Conservation (phyloP, 2,888 invertebrate genomes). For the Petrophora chlorosata region DNA sequence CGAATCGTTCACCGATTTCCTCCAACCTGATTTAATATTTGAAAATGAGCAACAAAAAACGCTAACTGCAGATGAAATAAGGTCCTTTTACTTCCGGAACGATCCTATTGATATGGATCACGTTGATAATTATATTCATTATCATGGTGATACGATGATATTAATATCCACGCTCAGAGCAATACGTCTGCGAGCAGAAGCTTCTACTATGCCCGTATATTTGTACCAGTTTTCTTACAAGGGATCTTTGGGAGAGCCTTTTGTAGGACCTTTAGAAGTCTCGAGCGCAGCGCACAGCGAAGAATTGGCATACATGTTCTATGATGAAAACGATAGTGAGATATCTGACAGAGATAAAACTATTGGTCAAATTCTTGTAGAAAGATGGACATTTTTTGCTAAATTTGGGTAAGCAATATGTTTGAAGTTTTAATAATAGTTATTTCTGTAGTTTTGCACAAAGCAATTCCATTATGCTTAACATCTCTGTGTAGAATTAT, state of each 20-base stretch:
- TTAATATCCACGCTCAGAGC: slow-evolving; percentile 67
- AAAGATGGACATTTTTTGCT: slow-evolving; percentile 75
- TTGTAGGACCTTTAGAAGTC: slow-evolving; percentile 54
- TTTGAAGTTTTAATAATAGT: no score
- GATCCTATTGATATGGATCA: slow-evolving; percentile 42
- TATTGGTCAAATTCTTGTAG: slow-evolving; percentile 60
- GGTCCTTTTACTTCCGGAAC: slow-evolving; percentile 55
- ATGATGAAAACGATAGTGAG: slow-evolving; percentile 35
- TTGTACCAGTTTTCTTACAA: slow-evolving; percentile 75
- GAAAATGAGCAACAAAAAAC: slow-evolving; percentile 45
- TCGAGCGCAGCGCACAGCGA: slow-evolving; percentile 65
- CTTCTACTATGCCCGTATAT: slow-evolving; percentile 49
- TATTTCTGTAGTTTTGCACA: no score
- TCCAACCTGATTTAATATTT: slow-evolving; percentile 67
- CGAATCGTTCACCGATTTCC: slow-evolving; percentile 57
- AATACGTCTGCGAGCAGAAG: slow-evolving; percentile 50
- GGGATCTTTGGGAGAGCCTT: slow-evolving; percentile 57
- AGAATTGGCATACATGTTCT: slow-evolving; percentile 69
- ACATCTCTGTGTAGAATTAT: no score
- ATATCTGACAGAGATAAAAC: slow-evolving; percentile 46
- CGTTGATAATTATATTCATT: slow-evolving; percentile 53
- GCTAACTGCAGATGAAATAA: slow-evolving; percentile 49
- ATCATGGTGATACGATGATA: slow-evolving; percentile 73
- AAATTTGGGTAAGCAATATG: slow-evolving; percentile 71
- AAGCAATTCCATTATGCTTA: no score